Base-by-base conservation (phyloP, 2,113 vertebrate species). In the Donacobius atricapilla region DNA sequence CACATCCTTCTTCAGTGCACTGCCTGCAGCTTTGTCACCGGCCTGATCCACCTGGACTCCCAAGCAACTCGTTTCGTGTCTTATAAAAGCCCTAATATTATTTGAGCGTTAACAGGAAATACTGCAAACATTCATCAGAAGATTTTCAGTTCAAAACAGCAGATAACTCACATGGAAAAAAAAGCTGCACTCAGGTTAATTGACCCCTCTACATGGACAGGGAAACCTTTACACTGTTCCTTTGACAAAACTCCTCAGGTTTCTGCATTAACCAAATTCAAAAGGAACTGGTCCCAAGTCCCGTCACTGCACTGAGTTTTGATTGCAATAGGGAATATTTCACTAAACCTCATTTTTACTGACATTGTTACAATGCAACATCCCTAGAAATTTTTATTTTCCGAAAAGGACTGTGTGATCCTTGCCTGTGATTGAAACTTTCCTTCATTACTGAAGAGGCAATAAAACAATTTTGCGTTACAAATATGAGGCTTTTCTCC, bases 11-110 rank as follows among this genome's bases (percentile, higher is more conserved):
- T 8, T 17, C 57, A 23, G 17, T 2, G 1, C 2, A 4, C 54
- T 27, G 30, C n/a, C 3, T 15, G 4, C 66, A 58, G 50, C 57
- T 87, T 30, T 0, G 0, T 45, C 31, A 15, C 2, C 2, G 0
- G 15, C 17, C 40, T 21, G 9, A 8, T 12, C 40, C 24, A 1
- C 65, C 72, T 37, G 21, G 6, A 25, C 44, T 22, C 1, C 0
- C 24, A 7, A 89, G 10, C 23, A 63, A 69, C 22, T 66, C 6
- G 0, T 13, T 84, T n/a, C 6, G 13, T 0, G 0, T 58, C 54
- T 42, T 31, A 54, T 1, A 2, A 23, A 83, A 68, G 40, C 27
- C 50, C 80, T 33, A 11, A 3, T 6, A 5, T 10, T 50, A 54
- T 28, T 27, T 33, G 12, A 69, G 44, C 0, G 0, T 25, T 71